Conservation (phyloP, 2,113 vertebrate genomes). For the Porphyrio hochstetteri region DNA sequence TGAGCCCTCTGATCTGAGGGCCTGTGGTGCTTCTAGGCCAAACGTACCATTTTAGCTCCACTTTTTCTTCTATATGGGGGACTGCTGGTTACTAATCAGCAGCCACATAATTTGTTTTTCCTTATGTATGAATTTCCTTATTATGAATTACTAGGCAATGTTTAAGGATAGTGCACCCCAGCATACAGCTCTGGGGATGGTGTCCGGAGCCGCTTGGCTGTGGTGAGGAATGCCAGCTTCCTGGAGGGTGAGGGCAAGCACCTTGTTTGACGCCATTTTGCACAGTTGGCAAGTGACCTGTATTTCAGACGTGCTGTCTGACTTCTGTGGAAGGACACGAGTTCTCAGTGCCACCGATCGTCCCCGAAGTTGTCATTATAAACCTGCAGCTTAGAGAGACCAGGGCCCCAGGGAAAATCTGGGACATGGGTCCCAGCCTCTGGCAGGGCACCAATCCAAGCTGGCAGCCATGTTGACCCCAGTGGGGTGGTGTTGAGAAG, state of each 20-base stretch:
- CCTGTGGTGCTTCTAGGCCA: neutral
- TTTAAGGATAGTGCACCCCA: rapidly evolving
- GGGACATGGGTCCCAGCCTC: rapidly evolving
- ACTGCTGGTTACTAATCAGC: neutral
- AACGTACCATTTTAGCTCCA: neutral
- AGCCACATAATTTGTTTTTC: neutral
- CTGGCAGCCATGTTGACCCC: neutral
- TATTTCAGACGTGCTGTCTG: neutral
- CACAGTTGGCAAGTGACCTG: neutral
- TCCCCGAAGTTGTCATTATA: neutral
- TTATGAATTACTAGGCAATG: neutral
- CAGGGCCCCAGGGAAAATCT: rapidly evolving
- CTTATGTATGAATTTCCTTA: neutral
- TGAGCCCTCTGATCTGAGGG: neutral
- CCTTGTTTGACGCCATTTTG: neutral
- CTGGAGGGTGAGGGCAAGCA: neutral
- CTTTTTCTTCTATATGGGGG: neutral
- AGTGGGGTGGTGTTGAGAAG: neutral
- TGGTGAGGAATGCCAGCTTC: neutral
- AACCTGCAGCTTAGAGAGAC: neutral
- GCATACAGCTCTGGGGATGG: neutral
- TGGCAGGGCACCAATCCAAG: neutral
- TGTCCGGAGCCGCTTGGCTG: rapidly evolving
- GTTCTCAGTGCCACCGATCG: rapidly evolving
- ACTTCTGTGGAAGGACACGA: rapidly evolving